Conservation (phyloP, 2,888 invertebrate genomes). For the Mesorhabditis spiculigera region DNA sequence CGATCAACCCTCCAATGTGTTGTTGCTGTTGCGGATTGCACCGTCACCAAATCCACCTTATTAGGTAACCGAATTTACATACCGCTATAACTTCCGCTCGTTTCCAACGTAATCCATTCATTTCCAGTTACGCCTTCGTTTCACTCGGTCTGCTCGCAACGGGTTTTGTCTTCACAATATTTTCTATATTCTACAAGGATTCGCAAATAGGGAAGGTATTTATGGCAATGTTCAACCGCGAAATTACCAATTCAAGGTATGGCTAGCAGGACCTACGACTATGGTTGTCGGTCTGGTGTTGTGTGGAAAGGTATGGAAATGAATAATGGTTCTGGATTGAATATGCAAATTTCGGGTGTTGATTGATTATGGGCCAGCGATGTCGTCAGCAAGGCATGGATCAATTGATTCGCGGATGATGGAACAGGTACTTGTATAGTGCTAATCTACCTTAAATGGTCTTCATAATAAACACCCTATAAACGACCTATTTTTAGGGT, state of each 20-base stretch:
- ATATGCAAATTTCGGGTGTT: constrained; percentile 31
- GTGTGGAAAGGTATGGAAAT: constrained; percentile 50
- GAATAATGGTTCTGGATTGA: background rate
- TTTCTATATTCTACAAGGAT: constrained; percentile 58
- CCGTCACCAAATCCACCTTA: constrained; percentile 55
- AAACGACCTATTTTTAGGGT: background rate
- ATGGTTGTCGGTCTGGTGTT: constrained; percentile 56
- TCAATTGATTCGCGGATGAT: constrained; percentile 49
- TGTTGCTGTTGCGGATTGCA: constrained; percentile 52
- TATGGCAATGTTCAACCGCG: constrained; percentile 7
- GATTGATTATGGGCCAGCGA: constrained; percentile 58
- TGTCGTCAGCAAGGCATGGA: constrained; percentile 48
- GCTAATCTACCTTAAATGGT: too few species aligned
- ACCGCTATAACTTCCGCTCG: background rate
- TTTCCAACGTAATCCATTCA: background rate
- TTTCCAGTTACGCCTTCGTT: constrained; percentile 53
- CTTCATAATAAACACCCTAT: background rate
- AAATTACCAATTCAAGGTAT: constrained; percentile 25
- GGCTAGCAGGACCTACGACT: constrained; percentile 53
- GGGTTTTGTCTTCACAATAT: constrained; percentile 58
- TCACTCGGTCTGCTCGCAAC: constrained; percentile 54
- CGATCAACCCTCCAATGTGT: constrained; percentile 20
- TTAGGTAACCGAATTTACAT: constrained; percentile 36
- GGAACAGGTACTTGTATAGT: constrained; percentile 32
- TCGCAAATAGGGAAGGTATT: constrained; percentile 55